phyloP scores from a whole-genome alignment of 2,113 vertebrate species.

The Ageneiosus marmoratus region DNA sequence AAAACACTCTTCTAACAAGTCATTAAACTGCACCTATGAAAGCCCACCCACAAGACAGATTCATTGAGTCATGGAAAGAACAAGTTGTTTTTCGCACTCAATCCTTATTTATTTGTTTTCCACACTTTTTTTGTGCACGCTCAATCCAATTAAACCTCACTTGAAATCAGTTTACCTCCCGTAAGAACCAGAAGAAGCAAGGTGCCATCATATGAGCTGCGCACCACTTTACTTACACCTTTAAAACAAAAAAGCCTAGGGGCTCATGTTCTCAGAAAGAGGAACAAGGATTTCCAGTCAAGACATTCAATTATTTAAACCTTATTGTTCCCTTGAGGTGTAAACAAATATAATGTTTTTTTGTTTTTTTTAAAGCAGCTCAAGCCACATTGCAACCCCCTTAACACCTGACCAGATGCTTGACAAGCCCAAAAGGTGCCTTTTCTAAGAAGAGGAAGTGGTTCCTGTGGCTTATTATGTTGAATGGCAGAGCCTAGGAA shows the following conservation, averaged over 20 bases:
- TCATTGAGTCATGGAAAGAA: conserved; percentile 16
- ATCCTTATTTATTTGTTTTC: conserved; percentile 35
- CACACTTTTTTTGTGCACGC: background rate
- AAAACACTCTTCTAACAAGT: conserved; percentile 3
- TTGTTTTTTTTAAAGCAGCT: background rate
- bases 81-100: conserved; percentile 2
- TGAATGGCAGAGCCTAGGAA: conserved; percentile 46
- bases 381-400: conserved; percentile 1
- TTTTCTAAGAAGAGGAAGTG: conserved; percentile 46
- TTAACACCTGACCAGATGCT: conserved; percentile 37
- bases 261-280: conserved; percentile 23
- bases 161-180: conserved; percentile 36
- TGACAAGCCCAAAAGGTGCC: conserved; percentile 22
- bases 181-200: conserved; percentile 4
- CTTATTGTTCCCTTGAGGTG: conserved; percentile 13
- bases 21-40: background rate
- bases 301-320: conserved; percentile 18
- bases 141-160: conserved; percentile 36
- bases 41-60: background rate
- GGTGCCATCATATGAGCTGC: conserved; percentile 13
- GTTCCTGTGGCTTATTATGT: conserved; percentile 47
- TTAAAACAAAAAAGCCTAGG: background rate
- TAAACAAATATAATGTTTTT: background rate
- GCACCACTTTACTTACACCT: conserved; percentile 12
- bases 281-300: conserved; percentile 26